A percentile compares a stretch with the other conserved stretches of the same genome.
phyloP scores from a whole-genome alignment of 2,888 invertebrate genomes.

The Cepaea hortensis region DNA sequence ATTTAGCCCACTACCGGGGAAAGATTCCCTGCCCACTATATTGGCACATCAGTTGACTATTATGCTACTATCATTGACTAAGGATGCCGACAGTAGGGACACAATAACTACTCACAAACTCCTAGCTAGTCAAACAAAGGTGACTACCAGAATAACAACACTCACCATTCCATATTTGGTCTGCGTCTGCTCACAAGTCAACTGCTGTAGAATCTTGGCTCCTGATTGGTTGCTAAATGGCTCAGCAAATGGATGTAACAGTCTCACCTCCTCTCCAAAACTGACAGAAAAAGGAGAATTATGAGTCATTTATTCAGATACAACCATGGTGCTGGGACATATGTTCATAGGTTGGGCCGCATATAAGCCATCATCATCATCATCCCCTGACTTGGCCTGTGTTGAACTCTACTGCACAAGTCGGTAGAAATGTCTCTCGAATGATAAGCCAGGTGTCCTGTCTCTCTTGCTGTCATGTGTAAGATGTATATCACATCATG shows the following conservation, averaged over 20 bases:
- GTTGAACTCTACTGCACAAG: no score
- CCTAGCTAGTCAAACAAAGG: neutral
- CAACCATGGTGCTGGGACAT: no score
- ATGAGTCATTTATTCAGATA: neutral
- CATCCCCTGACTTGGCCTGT: no score
- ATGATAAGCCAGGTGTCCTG: no score
- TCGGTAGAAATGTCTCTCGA: no score
- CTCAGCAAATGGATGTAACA: slow-evolving; percentile 91
- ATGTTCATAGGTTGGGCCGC: no score
- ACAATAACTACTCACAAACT: neutral
- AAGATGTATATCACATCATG: no score
- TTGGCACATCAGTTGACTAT: no score
- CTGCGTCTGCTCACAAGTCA: slow-evolving; percentile 92
- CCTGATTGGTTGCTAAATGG: slow-evolving; percentile 92
- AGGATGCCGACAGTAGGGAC: neutral
- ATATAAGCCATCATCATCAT: no score
- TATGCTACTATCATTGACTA: no score
- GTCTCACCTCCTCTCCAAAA: slow-evolving; percentile 80
- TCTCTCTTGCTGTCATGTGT: no score
- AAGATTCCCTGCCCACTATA: neutral
- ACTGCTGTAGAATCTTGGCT: slow-evolving; percentile 79
- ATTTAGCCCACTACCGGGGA: no score
- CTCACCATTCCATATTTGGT: slow-evolving; percentile 78
- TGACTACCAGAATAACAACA: neutral
- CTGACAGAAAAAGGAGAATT: slow-evolving; percentile 53